Percentiles rank a stretch among this genome's conserved stretches.
phyloP scores from a whole-genome alignment of 2,888 invertebrate genomes.

The Torymus tubicola region DNA sequence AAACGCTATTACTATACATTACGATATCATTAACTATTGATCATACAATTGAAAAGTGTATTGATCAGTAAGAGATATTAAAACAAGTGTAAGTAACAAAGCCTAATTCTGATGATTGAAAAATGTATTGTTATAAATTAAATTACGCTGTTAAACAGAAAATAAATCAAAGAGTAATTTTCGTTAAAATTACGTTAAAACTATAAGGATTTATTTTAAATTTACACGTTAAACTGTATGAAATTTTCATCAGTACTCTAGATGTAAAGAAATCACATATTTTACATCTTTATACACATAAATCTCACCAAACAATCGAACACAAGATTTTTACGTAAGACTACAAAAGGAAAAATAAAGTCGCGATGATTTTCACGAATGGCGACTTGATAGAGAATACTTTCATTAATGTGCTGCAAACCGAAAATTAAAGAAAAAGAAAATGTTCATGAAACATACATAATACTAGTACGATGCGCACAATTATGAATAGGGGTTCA shows the following conservation, averaged over 20 bases:
- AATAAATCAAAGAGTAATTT: conserved; percentile 48
- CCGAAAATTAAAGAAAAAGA: conserved; percentile 13
- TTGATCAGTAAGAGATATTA: no score
- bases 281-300: no score
- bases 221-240: neutral
- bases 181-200: conserved; percentile 7
- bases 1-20: no score
- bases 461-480: conserved; percentile 15
- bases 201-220: conserved; percentile 11
- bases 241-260: no score
- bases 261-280: no score
- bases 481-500: conserved; percentile 15
- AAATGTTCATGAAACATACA: conserved; percentile 2
- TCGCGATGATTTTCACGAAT: conserved; percentile 14
- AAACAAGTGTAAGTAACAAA: no score
- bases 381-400: neutral
- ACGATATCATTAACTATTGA: no score
- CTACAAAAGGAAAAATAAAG: conserved; percentile 5
- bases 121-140: no score
- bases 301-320: neutral
- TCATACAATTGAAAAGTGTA: no score
- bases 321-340: conserved; percentile 32
- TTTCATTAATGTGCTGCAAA: conserved; percentile 1
- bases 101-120: no score
- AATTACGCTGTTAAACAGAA: neutral